phyloP scores from a whole-genome alignment of 2,113 vertebrate species.

The Forbesichthys papilliferus region DNA sequence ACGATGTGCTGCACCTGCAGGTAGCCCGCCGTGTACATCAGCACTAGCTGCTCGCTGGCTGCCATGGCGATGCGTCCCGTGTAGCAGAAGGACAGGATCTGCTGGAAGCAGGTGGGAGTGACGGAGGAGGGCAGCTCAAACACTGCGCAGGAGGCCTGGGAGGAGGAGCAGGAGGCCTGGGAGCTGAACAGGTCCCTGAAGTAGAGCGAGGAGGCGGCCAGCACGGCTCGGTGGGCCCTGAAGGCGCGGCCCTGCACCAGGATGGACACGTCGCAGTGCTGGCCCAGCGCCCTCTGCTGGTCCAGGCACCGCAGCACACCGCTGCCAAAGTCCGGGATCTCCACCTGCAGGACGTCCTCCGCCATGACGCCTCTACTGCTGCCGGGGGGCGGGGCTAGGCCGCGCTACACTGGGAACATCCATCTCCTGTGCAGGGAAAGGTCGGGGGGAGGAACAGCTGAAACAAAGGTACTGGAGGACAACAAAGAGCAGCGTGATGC shows the following conservation, averaged over 20 bases:
- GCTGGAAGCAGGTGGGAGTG: constrained; percentile 92
- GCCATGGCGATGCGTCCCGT: constrained; percentile 95
- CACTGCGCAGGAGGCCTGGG: constrained; percentile 84
- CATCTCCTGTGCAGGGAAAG: not conserved
- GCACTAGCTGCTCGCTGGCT: constrained; percentile 93
- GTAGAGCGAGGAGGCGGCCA: constrained; percentile 94
- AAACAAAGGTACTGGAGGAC: no score
- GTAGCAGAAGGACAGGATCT: constrained; percentile 97
- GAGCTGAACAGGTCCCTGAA: constrained; percentile 93
- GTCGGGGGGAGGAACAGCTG: no score
- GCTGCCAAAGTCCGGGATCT: constrained; percentile 96
- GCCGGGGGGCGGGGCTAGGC: not conserved
- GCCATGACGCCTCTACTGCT: constrained; percentile 37
- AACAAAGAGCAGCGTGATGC: no score
- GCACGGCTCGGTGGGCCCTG: constrained; percentile 91
- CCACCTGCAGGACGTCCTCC: constrained; percentile 79
- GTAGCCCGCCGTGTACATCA: constrained; percentile 98
- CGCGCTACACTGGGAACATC: no score
- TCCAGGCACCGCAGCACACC: constrained; percentile 93
- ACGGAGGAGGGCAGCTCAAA: constrained; percentile 94
- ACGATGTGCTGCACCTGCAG: constrained; percentile 99
- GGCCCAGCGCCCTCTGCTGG: constrained; percentile 91
- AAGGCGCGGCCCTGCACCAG: constrained; percentile 96
- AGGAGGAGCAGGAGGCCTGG: constrained; percentile 67
- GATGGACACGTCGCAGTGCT: constrained; percentile 96